Evolutionary conservation across 2,888 invertebrate species (phyloP).

Genomic region (Ornithoptera alexandrae): DNA sequence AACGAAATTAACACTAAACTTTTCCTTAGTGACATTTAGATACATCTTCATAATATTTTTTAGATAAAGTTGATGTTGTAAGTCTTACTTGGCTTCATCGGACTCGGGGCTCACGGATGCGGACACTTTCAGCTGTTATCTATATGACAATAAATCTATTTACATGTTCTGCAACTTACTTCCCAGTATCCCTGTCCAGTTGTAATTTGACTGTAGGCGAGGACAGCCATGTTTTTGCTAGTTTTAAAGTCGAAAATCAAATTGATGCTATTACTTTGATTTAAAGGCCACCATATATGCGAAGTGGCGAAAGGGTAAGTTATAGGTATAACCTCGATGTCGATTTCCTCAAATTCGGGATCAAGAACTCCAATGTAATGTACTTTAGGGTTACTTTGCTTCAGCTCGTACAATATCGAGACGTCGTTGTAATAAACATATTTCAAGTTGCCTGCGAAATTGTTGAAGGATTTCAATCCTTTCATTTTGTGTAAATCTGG

Average conservation of each 20-base stretch:
- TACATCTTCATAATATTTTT: too few species aligned
- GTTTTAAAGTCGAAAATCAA: conserved; percentile 93
- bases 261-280: conserved; percentile 85
- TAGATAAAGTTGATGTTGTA: too few species aligned
- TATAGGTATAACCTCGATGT: conserved; percentile 92
- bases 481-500: conserved; percentile 91
- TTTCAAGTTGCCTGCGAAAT: conserved; percentile 93
- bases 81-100: too few species aligned
- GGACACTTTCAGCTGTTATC: too few species aligned
- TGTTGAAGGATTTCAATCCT: conserved; percentile 89
- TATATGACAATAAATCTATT: too few species aligned
- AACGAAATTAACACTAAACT: too few species aligned
- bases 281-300: conserved; percentile 93
- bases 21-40: too few species aligned
- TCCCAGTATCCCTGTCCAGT: conserved; percentile 92
- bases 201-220: conserved; percentile 91
- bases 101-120: too few species aligned
- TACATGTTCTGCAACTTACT: conserved; percentile 69
- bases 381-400: conserved; percentile 91
- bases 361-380: conserved; percentile 89
- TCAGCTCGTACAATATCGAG: conserved; percentile 92
- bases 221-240: conserved; percentile 88
- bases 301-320: conserved; percentile 95
- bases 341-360: conserved; percentile 90
- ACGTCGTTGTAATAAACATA: conserved; percentile 96